Conservation (phyloP, 2,888 invertebrate species). For the Drosophila kokeensis region DNA sequence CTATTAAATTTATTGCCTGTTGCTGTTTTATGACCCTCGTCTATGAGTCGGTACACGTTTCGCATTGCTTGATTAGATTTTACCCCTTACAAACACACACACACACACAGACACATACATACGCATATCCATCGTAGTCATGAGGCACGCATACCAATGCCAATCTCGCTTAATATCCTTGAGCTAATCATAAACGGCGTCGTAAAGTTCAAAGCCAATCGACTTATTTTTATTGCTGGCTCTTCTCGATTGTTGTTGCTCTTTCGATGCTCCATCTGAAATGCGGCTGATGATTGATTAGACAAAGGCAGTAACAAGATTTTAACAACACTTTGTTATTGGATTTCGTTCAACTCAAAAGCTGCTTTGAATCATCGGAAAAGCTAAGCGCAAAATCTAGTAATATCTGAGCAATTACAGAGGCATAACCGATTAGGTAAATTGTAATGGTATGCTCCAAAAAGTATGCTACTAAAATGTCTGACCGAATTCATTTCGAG, state of each 20-base stretch:
- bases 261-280: conserved; percentile 20
- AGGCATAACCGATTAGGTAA: too few relatives aligned
- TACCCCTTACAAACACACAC: conserved; percentile 33
- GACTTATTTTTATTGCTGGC: conserved; percentile 56
- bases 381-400: background rate
- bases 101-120: conserved; percentile 16
- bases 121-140: background rate
- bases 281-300: conserved; percentile 6
- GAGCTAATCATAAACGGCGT: conserved; percentile 37
- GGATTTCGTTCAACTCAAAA: background rate
- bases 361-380: background rate
- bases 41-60: conserved; percentile 66
- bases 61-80: conserved; percentile 70
- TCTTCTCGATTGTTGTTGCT: conserved; percentile 16
- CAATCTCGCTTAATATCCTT: conserved; percentile 43
- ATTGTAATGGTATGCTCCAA: conserved; percentile 14
- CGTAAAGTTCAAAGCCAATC: conserved; percentile 69
- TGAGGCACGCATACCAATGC: conserved; percentile 25
- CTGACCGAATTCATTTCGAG: background rate
- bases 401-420: background rate
- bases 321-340: background rate
- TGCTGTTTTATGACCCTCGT: conserved; percentile 49
- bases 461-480: conserved; percentile 45
- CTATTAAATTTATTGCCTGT: conserved; percentile 58
- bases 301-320: background rate